Evolutionary conservation across 2,888 invertebrate species (phyloP), one percentile per base, ranked within the genome.

Genomic region (Pseudoips prasinana): DNA sequence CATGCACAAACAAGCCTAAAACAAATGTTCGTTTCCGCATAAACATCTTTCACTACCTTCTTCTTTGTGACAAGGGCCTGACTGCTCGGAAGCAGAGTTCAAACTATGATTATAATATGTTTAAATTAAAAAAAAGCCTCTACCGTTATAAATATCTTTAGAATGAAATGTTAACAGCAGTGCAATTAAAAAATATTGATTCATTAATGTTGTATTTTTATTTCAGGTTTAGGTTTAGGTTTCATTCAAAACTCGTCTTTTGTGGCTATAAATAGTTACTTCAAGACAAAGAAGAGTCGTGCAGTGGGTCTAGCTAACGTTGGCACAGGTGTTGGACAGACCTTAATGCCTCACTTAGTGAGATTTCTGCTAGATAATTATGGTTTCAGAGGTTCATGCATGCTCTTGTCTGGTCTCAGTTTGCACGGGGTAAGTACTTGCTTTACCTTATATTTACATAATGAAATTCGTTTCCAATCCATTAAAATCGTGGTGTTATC

Each of bases 231-330:
- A 35, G 94, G 94, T 18, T 81, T 94, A 46, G 94, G 94, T 14
- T 86, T 94, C 39, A 92, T 94, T 46, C 91, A 92, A 45, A 93
- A 94, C 25, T 91, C 93, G 1, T 91, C 93, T 17, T 94, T 94
- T 71, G 91, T 94, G 58, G 92, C 92, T 17, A 91, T 94, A 41
- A 93, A 93, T 68, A 90, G 92, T 10, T 94, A 94, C 72, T 95
- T 94, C 64, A 91, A 88, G 37, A 83, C 86, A 35, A 91, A 86
- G 64, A 92, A 93, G 53, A 92, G 92, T 40, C 90, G 92, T 22
- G 94, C 94, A n/a, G 93, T 94, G 33, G 94, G 94, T 1, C 80
- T 94, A 17, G 92, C 94, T 0, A 90, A 94, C 80, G 93, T 93
- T 11, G 94, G 94, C 34, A 94, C 94, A 45, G 94, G 94, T 39